phyloP scores from a whole-genome alignment of 2,888 invertebrate genomes.

The Cerceris rybyensis region DNA sequence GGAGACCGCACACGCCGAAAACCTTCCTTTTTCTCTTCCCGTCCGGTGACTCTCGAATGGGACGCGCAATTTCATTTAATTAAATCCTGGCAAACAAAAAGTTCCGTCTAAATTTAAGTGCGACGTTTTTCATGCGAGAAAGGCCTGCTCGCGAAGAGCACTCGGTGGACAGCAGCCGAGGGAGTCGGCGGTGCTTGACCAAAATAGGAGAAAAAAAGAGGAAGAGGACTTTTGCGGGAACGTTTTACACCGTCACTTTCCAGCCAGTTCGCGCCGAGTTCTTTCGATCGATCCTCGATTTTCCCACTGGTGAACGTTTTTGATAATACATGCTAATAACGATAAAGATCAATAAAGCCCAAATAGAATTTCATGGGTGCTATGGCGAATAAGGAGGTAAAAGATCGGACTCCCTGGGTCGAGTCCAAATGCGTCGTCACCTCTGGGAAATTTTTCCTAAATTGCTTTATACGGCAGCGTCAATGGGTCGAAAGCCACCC shows the following conservation, averaged over 20 bases:
- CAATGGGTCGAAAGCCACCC: no score
- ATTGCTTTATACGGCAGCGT: no score
- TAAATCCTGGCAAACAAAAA: conserved; percentile 57
- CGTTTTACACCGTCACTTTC: background rate
- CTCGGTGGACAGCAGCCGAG: conserved; percentile 6
- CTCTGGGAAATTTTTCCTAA: no score
- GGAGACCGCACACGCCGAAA: background rate
- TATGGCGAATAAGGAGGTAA: no score
- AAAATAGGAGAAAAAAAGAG: background rate
- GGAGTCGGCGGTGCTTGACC: conserved; percentile 14
- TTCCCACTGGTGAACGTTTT: no score
- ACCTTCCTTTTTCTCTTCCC: conserved; percentile 4
- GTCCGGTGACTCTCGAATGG: conserved; percentile 7
- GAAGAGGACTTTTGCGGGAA: background rate
- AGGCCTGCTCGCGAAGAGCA: conserved; percentile 2
- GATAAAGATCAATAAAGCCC: no score
- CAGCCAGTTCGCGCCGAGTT: background rate
- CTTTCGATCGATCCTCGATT: background rate
- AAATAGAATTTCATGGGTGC: no score
- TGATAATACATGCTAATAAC: no score
- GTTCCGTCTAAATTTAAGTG: conserved; percentile 41
- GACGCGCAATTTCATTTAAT: conserved; percentile 61
- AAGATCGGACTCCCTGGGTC: no score
- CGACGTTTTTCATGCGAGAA: conserved; percentile 21
- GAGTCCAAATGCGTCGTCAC: no score